These are phyloP conservation scores for Terebella lapidaria DNA, from an alignment of 2,888 invertebrate species.

Conservation along the genomic window DNA sequence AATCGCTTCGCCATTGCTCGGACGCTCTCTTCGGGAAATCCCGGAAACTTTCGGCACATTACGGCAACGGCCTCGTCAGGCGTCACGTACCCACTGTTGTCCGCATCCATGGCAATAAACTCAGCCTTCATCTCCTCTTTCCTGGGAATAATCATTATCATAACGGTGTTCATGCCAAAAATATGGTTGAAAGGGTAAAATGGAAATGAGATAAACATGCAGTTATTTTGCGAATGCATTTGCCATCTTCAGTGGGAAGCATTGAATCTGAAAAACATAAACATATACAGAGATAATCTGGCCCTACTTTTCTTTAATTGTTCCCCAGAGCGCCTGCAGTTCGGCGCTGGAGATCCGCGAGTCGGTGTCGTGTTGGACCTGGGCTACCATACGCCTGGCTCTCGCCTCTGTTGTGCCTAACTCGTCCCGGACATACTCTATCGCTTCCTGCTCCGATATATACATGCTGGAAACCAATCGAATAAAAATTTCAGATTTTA, in stretches of 20 bases:
- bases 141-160: neutral
- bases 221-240: too few species aligned
- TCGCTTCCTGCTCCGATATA: conserved; percentile 4
- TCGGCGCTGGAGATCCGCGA: conserved; percentile 1
- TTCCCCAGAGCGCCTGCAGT: neutral
- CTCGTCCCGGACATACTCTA: neutral
- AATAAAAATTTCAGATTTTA: neutral
- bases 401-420: neutral
- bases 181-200: too few species aligned
- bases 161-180: too few species aligned
- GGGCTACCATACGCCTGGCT: neutral
- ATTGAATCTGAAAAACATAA: too few species aligned
- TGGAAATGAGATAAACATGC: too few species aligned
- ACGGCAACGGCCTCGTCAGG: neutral
- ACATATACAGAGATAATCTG: too few species aligned
- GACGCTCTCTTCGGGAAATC: neutral
- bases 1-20: neutral
- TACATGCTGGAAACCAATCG: conserved; percentile 1
- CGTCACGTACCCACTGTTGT: neutral
- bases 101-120: neutral
- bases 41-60: neutral
- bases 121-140: neutral
- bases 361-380: conserved; percentile 2
- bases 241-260: too few species aligned
- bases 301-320: neutral